Percentiles rank a stretch among this genome's conserved stretches.
These are phyloP conservation scores for Spinus pinus DNA, from an alignment of 2,797 vertebrate species.

Conservation along the genomic window DNA sequence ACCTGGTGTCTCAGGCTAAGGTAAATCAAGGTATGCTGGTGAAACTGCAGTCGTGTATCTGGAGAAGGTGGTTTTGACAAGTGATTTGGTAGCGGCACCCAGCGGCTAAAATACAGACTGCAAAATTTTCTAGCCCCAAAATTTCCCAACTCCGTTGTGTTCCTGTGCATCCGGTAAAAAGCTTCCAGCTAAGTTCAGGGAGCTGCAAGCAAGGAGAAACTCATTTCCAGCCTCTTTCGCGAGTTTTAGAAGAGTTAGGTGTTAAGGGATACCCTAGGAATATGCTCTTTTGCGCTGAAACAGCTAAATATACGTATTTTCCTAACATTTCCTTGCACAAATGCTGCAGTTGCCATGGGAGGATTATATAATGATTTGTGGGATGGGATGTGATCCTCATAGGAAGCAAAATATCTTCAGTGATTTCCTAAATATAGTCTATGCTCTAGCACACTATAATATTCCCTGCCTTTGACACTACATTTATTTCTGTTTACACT, in stretches of 20 bases:
- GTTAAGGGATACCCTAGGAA: background rate
- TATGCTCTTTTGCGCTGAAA: background rate
- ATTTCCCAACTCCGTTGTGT: background rate
- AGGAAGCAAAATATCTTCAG: background rate
- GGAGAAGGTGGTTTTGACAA: background rate
- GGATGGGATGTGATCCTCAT: background rate
- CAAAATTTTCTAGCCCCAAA: background rate
- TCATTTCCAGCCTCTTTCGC: background rate
- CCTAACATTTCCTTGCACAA: background rate
- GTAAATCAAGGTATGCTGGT: background rate
- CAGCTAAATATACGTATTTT: background rate
- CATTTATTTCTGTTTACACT: background rate
- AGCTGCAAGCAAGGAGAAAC: background rate
- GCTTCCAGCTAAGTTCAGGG: background rate
- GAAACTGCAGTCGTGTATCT: background rate
- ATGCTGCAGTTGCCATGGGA: conserved; percentile 29
- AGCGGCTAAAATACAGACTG: conserved; percentile 57
- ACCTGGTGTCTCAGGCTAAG: background rate
- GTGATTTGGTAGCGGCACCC: conserved; percentile 74
- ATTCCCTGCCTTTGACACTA: background rate
- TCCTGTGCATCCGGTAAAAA: background rate
- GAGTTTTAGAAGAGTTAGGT: background rate
- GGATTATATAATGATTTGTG: background rate
- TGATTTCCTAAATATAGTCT: background rate
- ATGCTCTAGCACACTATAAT: background rate